Percentiles rank a stretch among this genome's conserved stretches.
Evolutionary conservation across 2,113 vertebrate species (phyloP).

Genomic region (Tretioscincus oriximinensis): DNA sequence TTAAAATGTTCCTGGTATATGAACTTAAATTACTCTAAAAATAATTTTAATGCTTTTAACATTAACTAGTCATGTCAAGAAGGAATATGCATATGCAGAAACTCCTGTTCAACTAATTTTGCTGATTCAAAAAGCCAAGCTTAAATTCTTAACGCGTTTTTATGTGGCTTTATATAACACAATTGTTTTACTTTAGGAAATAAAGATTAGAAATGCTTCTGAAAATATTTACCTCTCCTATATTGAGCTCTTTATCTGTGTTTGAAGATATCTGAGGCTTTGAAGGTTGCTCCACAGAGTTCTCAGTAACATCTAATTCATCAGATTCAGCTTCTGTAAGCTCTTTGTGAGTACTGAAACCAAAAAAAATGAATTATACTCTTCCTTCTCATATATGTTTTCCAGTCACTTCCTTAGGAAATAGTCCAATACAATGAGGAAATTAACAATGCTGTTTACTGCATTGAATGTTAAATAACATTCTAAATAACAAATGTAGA

Average conservation of each 20-base stretch:
- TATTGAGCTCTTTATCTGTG: slow-evolving; percentile 18
- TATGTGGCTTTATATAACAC: not conserved
- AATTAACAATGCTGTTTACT: too few relatives aligned
- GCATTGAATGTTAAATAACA: not conserved
- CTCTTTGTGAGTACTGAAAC: slow-evolving; percentile 50
- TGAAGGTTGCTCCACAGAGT: slow-evolving; percentile 21
- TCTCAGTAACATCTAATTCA: slow-evolving; percentile 3
- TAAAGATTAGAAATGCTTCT: not conserved
- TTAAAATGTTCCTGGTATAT: too few relatives aligned
- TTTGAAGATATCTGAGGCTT: slow-evolving; percentile 8
- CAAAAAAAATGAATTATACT: slow-evolving; percentile 12
- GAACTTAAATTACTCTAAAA: not conserved
- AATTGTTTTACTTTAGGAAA: not conserved
- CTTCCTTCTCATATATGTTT: not conserved
- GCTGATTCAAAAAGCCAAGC: not conserved
- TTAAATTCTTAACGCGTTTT: not conserved
- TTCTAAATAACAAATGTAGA: not conserved
- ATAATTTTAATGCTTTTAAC: not conserved
- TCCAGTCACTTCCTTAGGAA: not conserved
- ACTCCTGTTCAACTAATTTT: not conserved
- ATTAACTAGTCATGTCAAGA: not conserved
- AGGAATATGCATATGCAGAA: not conserved
- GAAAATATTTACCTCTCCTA: slow-evolving; percentile 37
- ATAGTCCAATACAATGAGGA: not conserved
- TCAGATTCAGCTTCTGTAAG: slow-evolving; percentile 13